Evolutionary conservation across 2,113 vertebrate genomes (phyloP), one percentile per base, ranked within the genome.

Genomic region (Rhinogobius similis): DNA sequence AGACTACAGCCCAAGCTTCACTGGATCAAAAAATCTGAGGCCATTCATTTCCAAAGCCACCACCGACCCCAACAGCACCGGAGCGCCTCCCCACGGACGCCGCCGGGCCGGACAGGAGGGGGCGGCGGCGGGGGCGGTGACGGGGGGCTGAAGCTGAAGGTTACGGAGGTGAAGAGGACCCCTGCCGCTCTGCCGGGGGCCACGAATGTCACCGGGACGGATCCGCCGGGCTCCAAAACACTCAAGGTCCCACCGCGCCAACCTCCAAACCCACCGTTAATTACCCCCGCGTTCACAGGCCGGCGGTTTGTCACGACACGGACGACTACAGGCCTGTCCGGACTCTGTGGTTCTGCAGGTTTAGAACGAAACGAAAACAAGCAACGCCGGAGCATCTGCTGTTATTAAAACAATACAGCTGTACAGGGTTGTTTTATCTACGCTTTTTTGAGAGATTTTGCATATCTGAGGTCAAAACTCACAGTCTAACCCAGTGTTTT

Each of bases 131-230:
- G 77, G 81, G 82, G 79, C 88, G 85, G 90, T 89, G 91, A 83
- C 89, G 86, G 89, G 91, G 87, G 88, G 89, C 91, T 92, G 91
- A 90, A 93, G 93, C 90, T 94, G 92, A 93, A 93, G 92, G 93
- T 93, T 93, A 92, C 72, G 68, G 88, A 86, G 93, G 91, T 91
- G 88, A 93, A 91, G 85, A 82, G 86, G 85, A 88, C 80, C 89
- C 92, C 93, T 82, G 89, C 92, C 90, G 92, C 83, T 89, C 77
- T 63, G 77, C 90, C 88, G 73, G 88, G 90, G 90, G 89, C 92
- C 89, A 93, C 89, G 89, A 91, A 93, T 92, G 91, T 93, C 91
- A 93, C 90, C 81, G 75, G 85, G 91, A 93, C 92, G 91, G 89
- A 93, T 90, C 87, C 32, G 32, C 32, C 32, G 32, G 32, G 32